A percentile compares a stretch with the other conserved stretches of the same genome.
phyloP scores from a whole-genome alignment of 2,888 invertebrate species.

The Hirtodrosophila histrioides region DNA sequence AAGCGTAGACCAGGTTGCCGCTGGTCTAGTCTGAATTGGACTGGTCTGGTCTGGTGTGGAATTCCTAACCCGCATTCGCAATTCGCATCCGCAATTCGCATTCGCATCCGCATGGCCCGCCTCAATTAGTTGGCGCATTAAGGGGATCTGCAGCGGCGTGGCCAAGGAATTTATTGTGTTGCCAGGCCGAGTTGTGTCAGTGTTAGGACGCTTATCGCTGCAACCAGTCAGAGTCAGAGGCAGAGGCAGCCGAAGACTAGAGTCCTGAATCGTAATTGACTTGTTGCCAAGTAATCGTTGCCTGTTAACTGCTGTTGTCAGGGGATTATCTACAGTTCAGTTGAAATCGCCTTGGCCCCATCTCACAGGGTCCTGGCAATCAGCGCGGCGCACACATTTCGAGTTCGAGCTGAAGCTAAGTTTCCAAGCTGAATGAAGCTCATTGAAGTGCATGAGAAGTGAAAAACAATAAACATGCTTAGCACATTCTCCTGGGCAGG shows the following conservation, averaged over 20 bases:
- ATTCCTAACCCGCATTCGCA: constrained; percentile 41
- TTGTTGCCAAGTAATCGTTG: constrained; percentile 81
- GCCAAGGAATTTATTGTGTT: constrained; percentile 70
- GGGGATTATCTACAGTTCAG: constrained; percentile 80
- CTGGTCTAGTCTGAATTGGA: neutral
- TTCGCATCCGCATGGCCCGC: constrained; percentile 33
- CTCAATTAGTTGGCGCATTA: constrained; percentile 79
- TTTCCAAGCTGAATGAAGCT: constrained; percentile 58
- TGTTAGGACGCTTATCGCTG: constrained; percentile 66
- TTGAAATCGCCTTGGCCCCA: constrained; percentile 65
- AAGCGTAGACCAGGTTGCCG: constrained; percentile 51
- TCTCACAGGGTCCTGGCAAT: constrained; percentile 18
- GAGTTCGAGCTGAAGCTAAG: neutral
- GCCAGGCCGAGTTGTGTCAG: constrained; percentile 49
- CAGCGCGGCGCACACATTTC: constrained; percentile 24
- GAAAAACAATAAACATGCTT: constrained; percentile 78
- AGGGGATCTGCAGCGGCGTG: constrained; percentile 60
- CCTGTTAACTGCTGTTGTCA: constrained; percentile 81
- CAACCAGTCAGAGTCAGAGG: constrained; percentile 56
- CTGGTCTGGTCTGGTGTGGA: neutral
- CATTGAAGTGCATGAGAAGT: constrained; percentile 72
- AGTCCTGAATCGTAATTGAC: constrained; percentile 69
- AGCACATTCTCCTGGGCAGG: constrained; percentile 23
- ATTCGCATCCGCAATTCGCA: constrained; percentile 35
- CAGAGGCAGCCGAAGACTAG: constrained; percentile 22